Percentiles rank a stretch among this genome's conserved stretches.
phyloP scores from a whole-genome alignment of 2,888 invertebrate species.

The Melipona bicolor region DNA sequence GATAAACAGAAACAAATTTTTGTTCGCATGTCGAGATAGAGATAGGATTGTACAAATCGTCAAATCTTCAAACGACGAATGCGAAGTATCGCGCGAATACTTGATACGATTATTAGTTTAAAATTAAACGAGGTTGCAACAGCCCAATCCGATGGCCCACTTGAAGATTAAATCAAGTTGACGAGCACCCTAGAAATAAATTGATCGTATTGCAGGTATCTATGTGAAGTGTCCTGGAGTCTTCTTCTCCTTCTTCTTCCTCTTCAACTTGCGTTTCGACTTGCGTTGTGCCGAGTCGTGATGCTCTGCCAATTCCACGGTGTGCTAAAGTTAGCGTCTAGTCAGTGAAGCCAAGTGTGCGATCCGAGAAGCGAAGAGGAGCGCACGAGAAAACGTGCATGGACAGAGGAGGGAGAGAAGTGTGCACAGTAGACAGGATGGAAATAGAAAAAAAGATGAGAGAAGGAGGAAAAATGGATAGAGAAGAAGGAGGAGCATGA shows the following conservation, averaged over 20 bases:
- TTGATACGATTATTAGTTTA: too few relatives aligned
- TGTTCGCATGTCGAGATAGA: too few relatives aligned
- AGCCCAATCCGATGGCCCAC: too few relatives aligned
- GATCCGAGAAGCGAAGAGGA: slow-evolving; percentile 24
- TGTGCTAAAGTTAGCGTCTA: slow-evolving; percentile 79
- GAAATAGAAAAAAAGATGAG: slow-evolving; percentile 11
- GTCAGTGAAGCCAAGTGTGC: slow-evolving; percentile 71
- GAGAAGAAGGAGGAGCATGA: slow-evolving; percentile 7
- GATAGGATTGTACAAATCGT: too few relatives aligned
- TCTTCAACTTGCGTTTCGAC: slow-evolving; percentile 36
- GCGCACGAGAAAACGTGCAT: neutral
- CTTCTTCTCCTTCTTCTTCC: too few relatives aligned
- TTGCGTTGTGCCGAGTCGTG: slow-evolving; percentile 28
- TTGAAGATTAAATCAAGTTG: neutral
- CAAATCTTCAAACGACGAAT: too few relatives aligned
- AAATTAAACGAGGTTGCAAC: too few relatives aligned
- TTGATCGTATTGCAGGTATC: neutral
- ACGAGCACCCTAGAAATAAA: neutral
- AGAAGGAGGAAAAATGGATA: slow-evolving; percentile 12
- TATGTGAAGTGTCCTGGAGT: slow-evolving; percentile 3
- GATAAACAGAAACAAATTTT: too few relatives aligned
- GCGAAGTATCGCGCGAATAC: too few relatives aligned
- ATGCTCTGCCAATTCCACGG: slow-evolving; percentile 76
- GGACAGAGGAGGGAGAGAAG: slow-evolving; percentile 10
- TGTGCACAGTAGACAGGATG: slow-evolving; percentile 8